Evolutionary conservation across 2,888 invertebrate genomes (phyloP).

Genomic region (Ellobium chinense): DNA sequence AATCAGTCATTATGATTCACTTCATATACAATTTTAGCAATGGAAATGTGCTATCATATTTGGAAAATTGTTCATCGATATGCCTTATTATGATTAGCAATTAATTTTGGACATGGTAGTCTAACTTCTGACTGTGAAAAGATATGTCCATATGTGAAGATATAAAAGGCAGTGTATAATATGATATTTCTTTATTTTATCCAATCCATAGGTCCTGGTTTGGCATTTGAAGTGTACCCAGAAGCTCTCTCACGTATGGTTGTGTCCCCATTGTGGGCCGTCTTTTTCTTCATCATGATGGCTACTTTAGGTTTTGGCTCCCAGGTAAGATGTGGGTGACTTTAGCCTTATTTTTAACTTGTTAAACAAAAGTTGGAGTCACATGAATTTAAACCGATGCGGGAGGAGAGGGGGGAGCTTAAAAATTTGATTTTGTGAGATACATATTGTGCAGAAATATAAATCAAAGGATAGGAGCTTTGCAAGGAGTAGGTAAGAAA

Average conservation of each 20-base stretch:
- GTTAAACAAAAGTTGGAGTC: not conserved
- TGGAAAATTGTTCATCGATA: no score
- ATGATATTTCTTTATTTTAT: constrained; percentile 1
- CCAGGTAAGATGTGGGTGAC: no score
- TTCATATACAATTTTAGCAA: no score
- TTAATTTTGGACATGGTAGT: no score
- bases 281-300: constrained; percentile 79
- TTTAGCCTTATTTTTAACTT: no score
- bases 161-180: not conserved
- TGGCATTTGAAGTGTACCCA: constrained; percentile 79
- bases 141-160: not conserved
- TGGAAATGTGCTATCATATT: no score
- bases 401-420: not conserved
- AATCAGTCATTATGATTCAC: no score
- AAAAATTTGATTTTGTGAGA: no score
- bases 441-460: no score
- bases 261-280: constrained; percentile 76
- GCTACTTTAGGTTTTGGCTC: constrained; percentile 78
- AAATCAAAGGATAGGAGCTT: no score
- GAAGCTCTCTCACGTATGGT: constrained; percentile 78
- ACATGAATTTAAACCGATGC: not conserved
- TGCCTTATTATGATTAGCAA: no score
- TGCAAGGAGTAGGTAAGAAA: no score
- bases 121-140: not conserved
- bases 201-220: constrained; percentile 76